phyloP scores from a whole-genome alignment of 1,140 invertebrate species.

The Drosophila quadrilineata region DNA sequence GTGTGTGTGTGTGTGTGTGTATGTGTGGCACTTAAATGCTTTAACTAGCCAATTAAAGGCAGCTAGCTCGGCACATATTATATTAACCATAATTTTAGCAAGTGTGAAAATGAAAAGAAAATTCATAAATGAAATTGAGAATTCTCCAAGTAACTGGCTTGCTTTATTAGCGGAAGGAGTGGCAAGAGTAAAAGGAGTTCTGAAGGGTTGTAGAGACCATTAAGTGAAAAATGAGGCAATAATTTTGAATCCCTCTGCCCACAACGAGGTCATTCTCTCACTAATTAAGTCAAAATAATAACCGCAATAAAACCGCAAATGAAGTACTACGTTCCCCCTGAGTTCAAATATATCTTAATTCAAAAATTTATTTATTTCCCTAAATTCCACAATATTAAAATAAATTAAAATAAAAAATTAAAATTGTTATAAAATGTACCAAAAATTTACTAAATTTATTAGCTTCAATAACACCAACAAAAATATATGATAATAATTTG shows the following conservation, averaged over 20 bases:
- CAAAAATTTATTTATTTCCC: no score
- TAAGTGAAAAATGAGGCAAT: slow-evolving; percentile 8
- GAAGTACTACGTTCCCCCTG: no score
- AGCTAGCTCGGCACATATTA: slow-evolving; percentile 12
- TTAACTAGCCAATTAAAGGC: slow-evolving; percentile 55
- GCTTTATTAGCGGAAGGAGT: no score
- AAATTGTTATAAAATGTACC: no score
- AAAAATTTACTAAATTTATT: no score
- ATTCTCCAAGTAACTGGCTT: no score
- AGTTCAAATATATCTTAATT: no score
- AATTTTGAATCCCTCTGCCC: neutral
- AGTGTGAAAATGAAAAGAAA: slow-evolving; percentile 31
- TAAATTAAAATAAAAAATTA: no score
- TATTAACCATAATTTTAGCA: slow-evolving; percentile 5
- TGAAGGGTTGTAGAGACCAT: neutral
- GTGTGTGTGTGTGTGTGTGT: neutral
- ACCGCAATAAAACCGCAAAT: slow-evolving; percentile 50
- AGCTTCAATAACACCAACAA: no score
- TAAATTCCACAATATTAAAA: no score
- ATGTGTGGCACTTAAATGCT: slow-evolving; percentile 48
- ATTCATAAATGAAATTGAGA: no score
- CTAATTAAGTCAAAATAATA: slow-evolving; percentile 55
- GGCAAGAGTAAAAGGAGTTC: slow-evolving; percentile 4
- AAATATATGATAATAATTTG: no score
- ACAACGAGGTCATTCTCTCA: neutral